Base-by-base conservation (phyloP, 2,113 vertebrate species). In the Cavia aperea region DNA sequence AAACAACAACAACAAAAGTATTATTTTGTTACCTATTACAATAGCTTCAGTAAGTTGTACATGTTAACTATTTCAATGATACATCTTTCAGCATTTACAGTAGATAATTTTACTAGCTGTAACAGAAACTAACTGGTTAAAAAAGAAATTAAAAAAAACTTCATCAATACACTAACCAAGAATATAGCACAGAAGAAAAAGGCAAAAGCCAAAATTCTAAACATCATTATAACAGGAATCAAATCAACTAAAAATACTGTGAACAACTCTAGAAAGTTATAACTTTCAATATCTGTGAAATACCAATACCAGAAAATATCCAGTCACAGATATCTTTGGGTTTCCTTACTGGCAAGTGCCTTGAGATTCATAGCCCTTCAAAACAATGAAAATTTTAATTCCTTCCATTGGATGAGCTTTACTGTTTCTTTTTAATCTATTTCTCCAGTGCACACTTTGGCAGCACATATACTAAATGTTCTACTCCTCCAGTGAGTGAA, bases 271-370 rank as follows among this genome's bases (percentile, higher is more conserved):
- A 72, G 7, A 62, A 88, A 83, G 36, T 43, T 82, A 26, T 39
- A 89, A n/a, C 56, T 94, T 93, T 84, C 88, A 85, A 79, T 83
- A 70, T 58, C 15, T 43, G 36, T 89, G 6, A 79, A 84, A 89
- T 14, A 39, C 5, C 56, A 68, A 58, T 62, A 92, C 12, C 23
- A 92, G 43, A 86, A 56, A 88, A 39, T 54, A 51, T 81, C 62
- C 29, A 92, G 65, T 19, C 73, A 86, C 0, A 73, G n/a, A 85
- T 36, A 39, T 68, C 49, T 43, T 85, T 12, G 46, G 10, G 60
- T 84, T 26, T 54, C 72, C 15, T 78, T 29, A 77, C 4, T 49
- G 33, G 91, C 0, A 75, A 23, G 0, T 77, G 33, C 60, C 66
- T 78, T 86, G 58, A 91, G 63, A 79, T 39, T 75, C 58, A 73